phyloP scores from a whole-genome alignment of 2,797 vertebrate genomes.

The Scolopax rusticola region DNA sequence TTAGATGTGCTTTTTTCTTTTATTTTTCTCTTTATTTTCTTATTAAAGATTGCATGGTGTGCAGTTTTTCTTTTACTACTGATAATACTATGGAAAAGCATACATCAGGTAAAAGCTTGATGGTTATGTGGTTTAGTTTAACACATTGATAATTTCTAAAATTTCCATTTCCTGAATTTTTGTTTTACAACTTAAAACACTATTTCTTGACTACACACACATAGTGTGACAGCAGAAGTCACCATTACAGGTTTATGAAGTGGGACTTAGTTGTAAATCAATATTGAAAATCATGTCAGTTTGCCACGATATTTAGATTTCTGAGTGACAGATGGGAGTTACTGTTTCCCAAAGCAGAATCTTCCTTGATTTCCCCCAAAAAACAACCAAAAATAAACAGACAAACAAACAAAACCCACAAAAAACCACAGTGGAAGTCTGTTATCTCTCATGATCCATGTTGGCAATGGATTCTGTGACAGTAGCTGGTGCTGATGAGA shows the following conservation, averaged over 20 bases:
- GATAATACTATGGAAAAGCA: background rate
- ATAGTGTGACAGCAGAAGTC: conserved; percentile 1
- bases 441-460: background rate
- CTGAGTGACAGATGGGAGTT: background rate
- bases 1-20: no score
- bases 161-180: background rate
- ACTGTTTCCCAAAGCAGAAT: background rate
- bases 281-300: conserved; percentile 11
- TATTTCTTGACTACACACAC: background rate
- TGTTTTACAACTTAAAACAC: background rate
- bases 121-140: background rate
- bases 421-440: background rate
- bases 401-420: rapidly evolving
- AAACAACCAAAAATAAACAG: no score
- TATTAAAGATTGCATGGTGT: background rate
- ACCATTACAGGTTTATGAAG: background rate
- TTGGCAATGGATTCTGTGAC: background rate
- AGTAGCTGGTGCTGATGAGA: background rate
- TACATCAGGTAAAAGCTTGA: background rate
- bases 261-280: background rate
- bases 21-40: background rate
- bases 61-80: background rate
- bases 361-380: background rate
- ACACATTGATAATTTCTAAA: background rate
- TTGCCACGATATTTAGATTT: conserved; percentile 38